A percentile compares a stretch with the other conserved stretches of the same genome.
Evolutionary conservation across 2,113 vertebrate species (phyloP).

Genomic region (Girardinichthys multiradiatus): DNA sequence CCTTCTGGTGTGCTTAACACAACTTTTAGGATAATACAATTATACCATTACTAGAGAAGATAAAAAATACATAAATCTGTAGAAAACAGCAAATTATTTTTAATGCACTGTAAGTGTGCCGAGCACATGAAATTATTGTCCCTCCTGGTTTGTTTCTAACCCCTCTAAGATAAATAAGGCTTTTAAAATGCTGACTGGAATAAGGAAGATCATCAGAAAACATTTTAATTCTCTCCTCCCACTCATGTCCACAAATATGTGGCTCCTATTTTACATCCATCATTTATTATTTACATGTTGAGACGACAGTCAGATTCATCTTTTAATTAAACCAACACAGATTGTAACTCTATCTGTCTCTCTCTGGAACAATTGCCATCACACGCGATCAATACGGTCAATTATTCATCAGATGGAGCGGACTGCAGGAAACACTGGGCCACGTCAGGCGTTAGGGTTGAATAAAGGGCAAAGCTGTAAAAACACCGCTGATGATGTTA

Average conservation of each 20-base stretch:
- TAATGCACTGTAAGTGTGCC: no score
- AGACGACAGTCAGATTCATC: slow-evolving; percentile 11
- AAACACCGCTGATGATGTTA: slow-evolving; percentile 10
- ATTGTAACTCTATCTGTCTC: slow-evolving; percentile 45
- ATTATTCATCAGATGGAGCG: slow-evolving; percentile 58
- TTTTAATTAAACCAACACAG: slow-evolving; percentile 42
- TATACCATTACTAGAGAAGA: no score
- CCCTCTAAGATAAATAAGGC: background rate
- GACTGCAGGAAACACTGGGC: slow-evolving; percentile 16
- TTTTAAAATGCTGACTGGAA: background rate
- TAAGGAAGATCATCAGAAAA: background rate
- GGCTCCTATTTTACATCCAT: slow-evolving; percentile 11
- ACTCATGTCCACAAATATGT: background rate
- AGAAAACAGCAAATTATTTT: no score
- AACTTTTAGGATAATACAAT: no score
- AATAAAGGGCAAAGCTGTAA: background rate
- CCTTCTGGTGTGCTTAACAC: no score
- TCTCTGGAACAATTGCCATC: slow-evolving; percentile 39
- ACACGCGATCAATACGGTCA: slow-evolving; percentile 54
- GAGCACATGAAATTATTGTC: no score
- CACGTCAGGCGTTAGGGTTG: slow-evolving; percentile 10
- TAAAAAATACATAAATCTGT: no score
- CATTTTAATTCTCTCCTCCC: background rate
- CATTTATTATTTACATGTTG: slow-evolving; percentile 26
- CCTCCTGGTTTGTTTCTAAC: background rate